Evolutionary conservation across 2,113 vertebrate genomes (phyloP), one percentile per base, ranked within the genome.

Genomic region (Leiothrix lutea): DNA sequence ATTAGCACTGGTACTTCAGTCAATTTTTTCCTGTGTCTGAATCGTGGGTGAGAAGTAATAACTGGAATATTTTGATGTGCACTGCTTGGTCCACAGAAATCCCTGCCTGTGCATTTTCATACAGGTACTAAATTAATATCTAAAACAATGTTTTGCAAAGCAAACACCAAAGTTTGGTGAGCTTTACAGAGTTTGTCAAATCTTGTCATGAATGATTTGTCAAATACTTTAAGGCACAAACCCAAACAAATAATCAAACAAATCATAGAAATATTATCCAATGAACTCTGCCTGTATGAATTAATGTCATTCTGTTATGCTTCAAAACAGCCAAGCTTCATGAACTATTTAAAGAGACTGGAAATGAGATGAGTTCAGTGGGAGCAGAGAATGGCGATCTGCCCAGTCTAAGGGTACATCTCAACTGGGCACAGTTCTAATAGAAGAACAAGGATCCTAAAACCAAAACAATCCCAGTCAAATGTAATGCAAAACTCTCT

Each of bases 161-260:
- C 26, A 92, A 92, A 66, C 20, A 50, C 31, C 69, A 44, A 53
- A 53, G 15, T 70, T 89, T 79, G 45, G 24, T 83, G 80, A 95
- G 33, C 28, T 78, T 50, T 92, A 80, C 31, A 53, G 36, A 89
- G 29, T 80, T 92, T 78, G 64, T 88, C 80, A 94, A 95, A 86
- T 67, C 70, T 86, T 94, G 67, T 90, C 75, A 80, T 56, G 40
- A 91, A 84, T 29, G 42, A 92, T 93, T 90, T 92, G 72, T 83
- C 75, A 92, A 90, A 92, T 80, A 83, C 53, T 73, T 92, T 85
- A 69, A 90, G 62, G 15, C 42, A 86, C 16, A 94, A 91, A 90
- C 56, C 2, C 35, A 82, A 83, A 94, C 38, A 93, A 93, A 93
- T 88, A 96, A 92, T 92, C 50, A 83, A 88, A 88, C 88, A 94